Percentiles rank a stretch among this genome's conserved stretches.
Conservation (phyloP, 2,888 invertebrate genomes). For the Tetrapedia diversipes region DNA sequence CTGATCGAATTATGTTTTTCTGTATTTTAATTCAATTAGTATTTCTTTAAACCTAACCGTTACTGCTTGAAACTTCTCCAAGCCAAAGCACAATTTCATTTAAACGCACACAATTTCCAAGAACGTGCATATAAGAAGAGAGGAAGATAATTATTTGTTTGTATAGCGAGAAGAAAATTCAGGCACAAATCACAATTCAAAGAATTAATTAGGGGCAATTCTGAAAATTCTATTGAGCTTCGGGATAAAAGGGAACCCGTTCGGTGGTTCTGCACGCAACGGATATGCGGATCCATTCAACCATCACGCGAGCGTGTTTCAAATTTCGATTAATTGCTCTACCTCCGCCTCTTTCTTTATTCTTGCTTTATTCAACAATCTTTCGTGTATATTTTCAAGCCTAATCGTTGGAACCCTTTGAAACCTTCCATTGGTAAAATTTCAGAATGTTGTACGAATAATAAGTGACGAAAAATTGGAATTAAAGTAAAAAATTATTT, state of each 20-base stretch:
- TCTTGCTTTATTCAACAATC: background rate
- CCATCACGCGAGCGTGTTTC: slow-evolving; percentile 48
- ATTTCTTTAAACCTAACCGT: no score
- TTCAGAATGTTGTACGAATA: no score
- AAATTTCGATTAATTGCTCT: slow-evolving; percentile 34
- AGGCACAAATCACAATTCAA: slow-evolving; percentile 36
- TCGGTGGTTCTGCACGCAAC: slow-evolving; percentile 46
- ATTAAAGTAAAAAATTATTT: no score
- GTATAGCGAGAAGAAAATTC: slow-evolving; percentile 27
- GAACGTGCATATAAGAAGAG: slow-evolving; percentile 8
- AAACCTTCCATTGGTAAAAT: no score
- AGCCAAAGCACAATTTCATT: no score
- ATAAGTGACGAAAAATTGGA: no score
- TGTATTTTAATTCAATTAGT: no score
- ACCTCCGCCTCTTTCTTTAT: background rate
- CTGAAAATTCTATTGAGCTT: slow-evolving; percentile 43
- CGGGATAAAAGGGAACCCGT: slow-evolving; percentile 39
- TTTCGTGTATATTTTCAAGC: background rate
- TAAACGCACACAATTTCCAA: background rate
- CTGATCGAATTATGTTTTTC: no score
- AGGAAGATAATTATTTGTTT: slow-evolving; percentile 45
- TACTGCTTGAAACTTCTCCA: no score
- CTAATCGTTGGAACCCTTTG: no score
- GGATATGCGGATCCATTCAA: slow-evolving; percentile 50
- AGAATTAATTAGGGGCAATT: slow-evolving; percentile 48